Evolutionary conservation across 2,888 invertebrate species (phyloP).

Genomic region (Melieria picta): DNA sequence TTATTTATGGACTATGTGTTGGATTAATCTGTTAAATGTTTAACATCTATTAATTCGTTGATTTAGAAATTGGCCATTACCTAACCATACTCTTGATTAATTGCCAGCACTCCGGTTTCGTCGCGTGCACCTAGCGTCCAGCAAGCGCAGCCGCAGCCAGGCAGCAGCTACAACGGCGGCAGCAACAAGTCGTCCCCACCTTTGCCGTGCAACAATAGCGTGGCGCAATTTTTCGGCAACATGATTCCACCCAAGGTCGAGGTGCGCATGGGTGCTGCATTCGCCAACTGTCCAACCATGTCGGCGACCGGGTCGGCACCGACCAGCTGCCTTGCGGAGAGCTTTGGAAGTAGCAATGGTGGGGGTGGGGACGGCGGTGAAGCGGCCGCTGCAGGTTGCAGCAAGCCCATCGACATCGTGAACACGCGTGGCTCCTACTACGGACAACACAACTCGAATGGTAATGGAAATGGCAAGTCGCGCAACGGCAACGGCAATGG

Average conservation of each 20-base stretch:
- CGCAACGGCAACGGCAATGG: conserved; percentile 33
- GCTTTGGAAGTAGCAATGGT: conserved; percentile 42
- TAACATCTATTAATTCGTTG: conserved; percentile 8
- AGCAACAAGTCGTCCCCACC: too few relatives aligned
- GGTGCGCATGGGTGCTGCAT: conserved; percentile 54
- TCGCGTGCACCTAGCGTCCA: conserved; percentile 48
- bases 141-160: conserved; percentile 32
- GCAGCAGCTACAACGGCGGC: not conserved
- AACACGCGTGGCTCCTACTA: conserved; percentile 36
- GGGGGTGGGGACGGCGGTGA: conserved; percentile 38
- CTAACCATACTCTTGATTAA: too few relatives aligned
- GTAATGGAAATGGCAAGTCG: conserved; percentile 38
- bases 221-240: conserved; percentile 61
- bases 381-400: conserved; percentile 44
- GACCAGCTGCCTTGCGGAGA: conserved; percentile 53
- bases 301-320: conserved; percentile 36
- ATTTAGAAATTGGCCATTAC: not conserved
- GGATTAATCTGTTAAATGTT: not conserved
- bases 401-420: conserved; percentile 61
- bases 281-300: conserved; percentile 32
- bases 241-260: conserved; percentile 66
- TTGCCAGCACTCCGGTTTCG: conserved; percentile 50
- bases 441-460: conserved; percentile 38
- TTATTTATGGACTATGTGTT: too few relatives aligned
- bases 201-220: conserved; percentile 45